A percentile compares a stretch with the other conserved stretches of the same genome.
Conservation (phyloP, 2,113 vertebrate genomes). For the Marmota flaviventris region DNA sequence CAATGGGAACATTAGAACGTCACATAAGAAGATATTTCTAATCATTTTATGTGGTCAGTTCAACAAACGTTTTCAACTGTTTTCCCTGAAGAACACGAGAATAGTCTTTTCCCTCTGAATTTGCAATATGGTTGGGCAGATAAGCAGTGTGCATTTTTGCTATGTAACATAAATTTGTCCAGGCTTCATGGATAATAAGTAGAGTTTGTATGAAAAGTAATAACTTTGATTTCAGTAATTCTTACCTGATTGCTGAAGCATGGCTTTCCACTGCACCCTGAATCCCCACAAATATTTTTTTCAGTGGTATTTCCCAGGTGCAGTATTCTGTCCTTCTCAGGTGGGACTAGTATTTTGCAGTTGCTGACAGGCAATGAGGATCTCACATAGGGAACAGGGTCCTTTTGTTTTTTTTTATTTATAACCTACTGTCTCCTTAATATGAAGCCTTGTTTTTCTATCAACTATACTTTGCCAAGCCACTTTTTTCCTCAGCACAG, state of each 20-base stretch:
- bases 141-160: neutral
- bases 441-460: neutral
- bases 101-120: neutral
- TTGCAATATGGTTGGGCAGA: neutral
- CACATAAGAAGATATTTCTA: neutral
- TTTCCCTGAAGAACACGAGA: neutral
- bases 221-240: constrained; percentile 14
- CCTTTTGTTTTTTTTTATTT: neutral
- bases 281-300: neutral
- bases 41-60: neutral
- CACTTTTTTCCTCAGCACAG: neutral
- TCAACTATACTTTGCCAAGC: neutral
- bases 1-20: neutral
- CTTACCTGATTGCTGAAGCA: neutral
- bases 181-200: neutral
- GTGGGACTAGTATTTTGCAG: neutral
- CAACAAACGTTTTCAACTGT: neutral
- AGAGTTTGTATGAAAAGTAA: neutral
- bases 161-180: neutral
- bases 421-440: neutral
- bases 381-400: neutral
- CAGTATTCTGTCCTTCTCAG: neutral
- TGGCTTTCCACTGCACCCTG: neutral
- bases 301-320: neutral
- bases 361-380: neutral